phyloP scores from a whole-genome alignment of 2,113 vertebrate genomes.

The Pelecanoides urinatrix region DNA sequence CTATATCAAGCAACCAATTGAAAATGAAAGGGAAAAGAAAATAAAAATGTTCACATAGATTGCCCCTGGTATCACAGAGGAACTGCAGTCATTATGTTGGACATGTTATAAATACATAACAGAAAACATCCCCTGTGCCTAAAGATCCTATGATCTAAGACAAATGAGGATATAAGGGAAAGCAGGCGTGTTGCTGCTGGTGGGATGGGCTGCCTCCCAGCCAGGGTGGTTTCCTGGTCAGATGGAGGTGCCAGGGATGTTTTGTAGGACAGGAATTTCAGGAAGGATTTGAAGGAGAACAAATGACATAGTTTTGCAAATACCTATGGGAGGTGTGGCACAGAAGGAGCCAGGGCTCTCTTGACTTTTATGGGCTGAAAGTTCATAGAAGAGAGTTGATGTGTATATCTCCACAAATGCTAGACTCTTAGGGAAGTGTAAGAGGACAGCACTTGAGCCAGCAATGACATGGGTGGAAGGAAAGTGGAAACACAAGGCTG shows the following conservation, averaged over 20 bases:
- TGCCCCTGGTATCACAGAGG: background rate
- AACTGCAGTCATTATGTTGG: background rate
- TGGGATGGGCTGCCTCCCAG: background rate
- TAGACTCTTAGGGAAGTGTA: background rate
- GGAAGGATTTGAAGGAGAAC: background rate
- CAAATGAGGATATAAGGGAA: background rate
- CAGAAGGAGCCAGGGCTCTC: background rate
- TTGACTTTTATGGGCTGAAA: background rate
- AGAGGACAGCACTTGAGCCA: background rate
- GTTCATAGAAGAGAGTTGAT: background rate
- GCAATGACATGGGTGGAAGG: background rate
- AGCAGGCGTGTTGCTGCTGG: background rate
- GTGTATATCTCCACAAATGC: background rate
- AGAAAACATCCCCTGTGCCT: background rate
- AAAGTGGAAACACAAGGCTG: background rate
- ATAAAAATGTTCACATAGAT: background rate
- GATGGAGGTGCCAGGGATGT: background rate
- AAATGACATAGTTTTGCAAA: background rate
- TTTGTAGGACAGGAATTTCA: background rate
- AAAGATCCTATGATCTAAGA: background rate
- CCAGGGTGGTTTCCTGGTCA: background rate
- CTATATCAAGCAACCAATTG: background rate
- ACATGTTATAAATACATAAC: background rate
- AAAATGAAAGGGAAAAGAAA: background rate
- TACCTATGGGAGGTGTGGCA: background rate